Evolutionary conservation across 1,140 invertebrate species (phyloP).

Genomic region (Uloborus diversus): DNA sequence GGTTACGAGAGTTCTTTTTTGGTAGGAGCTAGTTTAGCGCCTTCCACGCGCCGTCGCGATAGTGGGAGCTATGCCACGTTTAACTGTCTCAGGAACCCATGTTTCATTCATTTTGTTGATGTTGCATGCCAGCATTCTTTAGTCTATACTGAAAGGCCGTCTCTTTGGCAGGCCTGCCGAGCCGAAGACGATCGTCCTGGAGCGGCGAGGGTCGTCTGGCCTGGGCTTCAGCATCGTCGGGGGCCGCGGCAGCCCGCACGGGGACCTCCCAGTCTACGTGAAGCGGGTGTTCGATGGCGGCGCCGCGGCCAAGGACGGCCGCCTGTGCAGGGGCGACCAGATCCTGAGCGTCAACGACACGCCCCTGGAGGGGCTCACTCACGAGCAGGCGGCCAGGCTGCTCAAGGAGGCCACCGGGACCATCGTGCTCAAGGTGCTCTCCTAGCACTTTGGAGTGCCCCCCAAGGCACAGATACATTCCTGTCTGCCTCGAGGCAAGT

Average conservation of each 20-base stretch:
- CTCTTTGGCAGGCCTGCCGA: conserved; percentile 57
- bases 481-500: no score
- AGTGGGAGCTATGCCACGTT: no score
- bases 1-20: no score
- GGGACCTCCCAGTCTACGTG: conserved; percentile 85
- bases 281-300: conserved; percentile 93
- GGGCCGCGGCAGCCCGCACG: conserved; percentile 85
- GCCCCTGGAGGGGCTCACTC: conserved; percentile 70
- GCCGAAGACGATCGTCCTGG: conserved; percentile 71
- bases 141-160: no score
- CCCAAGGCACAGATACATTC: no score
- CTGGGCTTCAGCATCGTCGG: conserved; percentile 90
- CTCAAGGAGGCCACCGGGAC: conserved; percentile 71
- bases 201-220: conserved; percentile 74
- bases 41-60: no score
- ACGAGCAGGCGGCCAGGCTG: conserved; percentile 72
- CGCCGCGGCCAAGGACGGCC: conserved; percentile 88
- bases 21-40: no score
- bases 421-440: conserved; percentile 70
- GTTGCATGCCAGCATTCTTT: no score
- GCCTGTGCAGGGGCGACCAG: conserved; percentile 91
- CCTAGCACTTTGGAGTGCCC: no score
- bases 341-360: conserved; percentile 82
- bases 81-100: no score
- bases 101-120: no score